These are phyloP conservation scores for Gambusia affinis DNA, from an alignment of 2,113 vertebrate genomes.

Conservation along the genomic window DNA sequence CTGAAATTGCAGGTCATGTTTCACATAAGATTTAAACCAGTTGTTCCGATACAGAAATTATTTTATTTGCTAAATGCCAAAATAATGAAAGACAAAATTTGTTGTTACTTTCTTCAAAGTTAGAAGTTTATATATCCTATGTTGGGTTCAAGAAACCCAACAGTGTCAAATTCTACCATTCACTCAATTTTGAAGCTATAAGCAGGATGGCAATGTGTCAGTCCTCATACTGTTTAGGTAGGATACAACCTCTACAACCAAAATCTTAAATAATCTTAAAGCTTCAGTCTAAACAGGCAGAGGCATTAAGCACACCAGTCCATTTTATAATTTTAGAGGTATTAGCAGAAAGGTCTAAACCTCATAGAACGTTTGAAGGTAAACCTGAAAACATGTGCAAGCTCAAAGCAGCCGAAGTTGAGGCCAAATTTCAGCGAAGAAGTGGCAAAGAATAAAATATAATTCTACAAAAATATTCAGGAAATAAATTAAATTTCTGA, in stretches of 20 bases:
- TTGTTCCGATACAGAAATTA: neutral
- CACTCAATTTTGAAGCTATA: neutral
- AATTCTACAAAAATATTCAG: too few species aligned
- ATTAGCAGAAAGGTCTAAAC: neutral
- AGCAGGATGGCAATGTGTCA: neutral
- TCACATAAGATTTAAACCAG: neutral
- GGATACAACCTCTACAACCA: neutral
- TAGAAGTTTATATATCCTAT: too few species aligned
- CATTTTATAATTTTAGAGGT: too few species aligned
- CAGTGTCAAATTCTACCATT: neutral
- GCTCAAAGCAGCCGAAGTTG: neutral
- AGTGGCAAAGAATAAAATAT: too few species aligned
- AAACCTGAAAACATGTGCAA: neutral
- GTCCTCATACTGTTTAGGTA: neutral
- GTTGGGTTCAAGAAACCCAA: neutral
- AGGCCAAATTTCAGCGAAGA: too few species aligned
- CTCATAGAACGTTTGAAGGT: neutral
- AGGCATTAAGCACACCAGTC: too few species aligned
- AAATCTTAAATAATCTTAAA: too few species aligned
- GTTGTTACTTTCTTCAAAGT: too few species aligned
- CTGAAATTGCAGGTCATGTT: constrained; percentile 12
- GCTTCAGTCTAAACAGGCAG: neutral
- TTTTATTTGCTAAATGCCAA: too few species aligned
- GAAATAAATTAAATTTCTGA: too few species aligned
- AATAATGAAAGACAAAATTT: too few species aligned